These are phyloP conservation scores for Rotaria socialis DNA, from an alignment of 2,888 invertebrate genomes.

Conservation along the genomic window DNA sequence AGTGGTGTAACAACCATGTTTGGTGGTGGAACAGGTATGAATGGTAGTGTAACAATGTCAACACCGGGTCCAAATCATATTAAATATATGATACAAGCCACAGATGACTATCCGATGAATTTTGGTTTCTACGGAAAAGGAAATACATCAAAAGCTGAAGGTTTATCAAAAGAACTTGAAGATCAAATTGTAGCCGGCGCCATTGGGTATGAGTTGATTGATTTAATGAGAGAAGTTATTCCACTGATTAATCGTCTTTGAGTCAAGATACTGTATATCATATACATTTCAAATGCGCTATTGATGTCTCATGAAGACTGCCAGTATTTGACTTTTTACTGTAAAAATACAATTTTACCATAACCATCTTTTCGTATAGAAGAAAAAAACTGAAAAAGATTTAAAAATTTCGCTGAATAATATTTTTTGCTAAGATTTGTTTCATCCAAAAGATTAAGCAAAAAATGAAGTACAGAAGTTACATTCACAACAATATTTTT, in stretches of 20 bases:
- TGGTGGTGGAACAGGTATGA: slow-evolving; percentile 57
- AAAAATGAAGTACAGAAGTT: too few species aligned
- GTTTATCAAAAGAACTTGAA: slow-evolving; percentile 50
- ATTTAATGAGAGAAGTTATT: too few species aligned
- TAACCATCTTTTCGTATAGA: too few species aligned
- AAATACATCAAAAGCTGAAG: slow-evolving; percentile 49
- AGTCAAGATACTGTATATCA: background rate
- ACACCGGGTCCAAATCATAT: slow-evolving; percentile 56
- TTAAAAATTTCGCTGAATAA: too few species aligned
- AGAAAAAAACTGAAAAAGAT: too few species aligned
- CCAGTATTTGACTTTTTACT: too few species aligned
- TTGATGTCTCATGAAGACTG: too few species aligned
- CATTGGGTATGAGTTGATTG: slow-evolving; percentile 50
- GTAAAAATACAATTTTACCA: too few species aligned
- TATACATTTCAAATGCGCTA: too few species aligned
- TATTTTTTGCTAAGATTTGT: too few species aligned
- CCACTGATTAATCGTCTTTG: background rate
- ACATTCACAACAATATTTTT: too few species aligned
- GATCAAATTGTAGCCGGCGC: slow-evolving; percentile 57
- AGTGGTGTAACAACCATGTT: slow-evolving; percentile 57
- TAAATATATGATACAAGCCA: slow-evolving; percentile 56
- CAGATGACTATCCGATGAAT: slow-evolving; percentile 56
- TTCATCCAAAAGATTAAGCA: too few species aligned
- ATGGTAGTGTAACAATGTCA: slow-evolving; percentile 56
- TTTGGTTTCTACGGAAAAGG: slow-evolving; percentile 58